phyloP scores from a whole-genome alignment of 2,888 invertebrate genomes.

The Amorpha juglandis region DNA sequence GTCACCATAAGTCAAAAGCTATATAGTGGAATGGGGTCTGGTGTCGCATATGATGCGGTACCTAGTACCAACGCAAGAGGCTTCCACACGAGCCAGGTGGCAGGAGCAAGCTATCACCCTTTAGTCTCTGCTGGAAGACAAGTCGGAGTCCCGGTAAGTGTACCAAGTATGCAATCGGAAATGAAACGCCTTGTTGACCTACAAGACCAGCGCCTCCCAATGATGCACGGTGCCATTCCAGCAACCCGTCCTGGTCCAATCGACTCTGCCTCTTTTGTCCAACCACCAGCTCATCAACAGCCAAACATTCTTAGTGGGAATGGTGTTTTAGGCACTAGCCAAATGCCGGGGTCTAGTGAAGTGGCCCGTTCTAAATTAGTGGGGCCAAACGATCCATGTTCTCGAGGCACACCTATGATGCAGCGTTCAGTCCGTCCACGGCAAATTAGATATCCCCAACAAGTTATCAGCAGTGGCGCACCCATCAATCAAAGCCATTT shows the following conservation, averaged over 20 bases:
- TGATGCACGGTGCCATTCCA: not conserved
- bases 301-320: not conserved
- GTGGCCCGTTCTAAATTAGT: not conserved
- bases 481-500: constrained; percentile 1
- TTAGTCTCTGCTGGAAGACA: not conserved
- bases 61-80: too few species aligned
- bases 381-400: not conserved
- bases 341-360: constrained; percentile 32
- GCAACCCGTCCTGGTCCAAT: not conserved
- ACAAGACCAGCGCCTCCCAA: constrained; percentile 6
- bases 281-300: not conserved
- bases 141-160: not conserved
- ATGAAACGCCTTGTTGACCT: constrained; percentile 9
- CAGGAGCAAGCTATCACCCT: constrained; percentile 1
- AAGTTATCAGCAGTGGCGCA: not conserved
- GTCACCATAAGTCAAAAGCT: not conserved
- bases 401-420: not conserved
- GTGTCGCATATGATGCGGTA: not conserved
- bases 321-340: constrained; percentile 31
- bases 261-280: not conserved
- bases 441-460: not conserved
- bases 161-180: not conserved
- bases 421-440: not conserved
- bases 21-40: not conserved
- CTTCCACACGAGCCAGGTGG: not conserved